Evolutionary conservation across 1,140 invertebrate genomes (phyloP).

Genomic region (Bombyx mandarina): DNA sequence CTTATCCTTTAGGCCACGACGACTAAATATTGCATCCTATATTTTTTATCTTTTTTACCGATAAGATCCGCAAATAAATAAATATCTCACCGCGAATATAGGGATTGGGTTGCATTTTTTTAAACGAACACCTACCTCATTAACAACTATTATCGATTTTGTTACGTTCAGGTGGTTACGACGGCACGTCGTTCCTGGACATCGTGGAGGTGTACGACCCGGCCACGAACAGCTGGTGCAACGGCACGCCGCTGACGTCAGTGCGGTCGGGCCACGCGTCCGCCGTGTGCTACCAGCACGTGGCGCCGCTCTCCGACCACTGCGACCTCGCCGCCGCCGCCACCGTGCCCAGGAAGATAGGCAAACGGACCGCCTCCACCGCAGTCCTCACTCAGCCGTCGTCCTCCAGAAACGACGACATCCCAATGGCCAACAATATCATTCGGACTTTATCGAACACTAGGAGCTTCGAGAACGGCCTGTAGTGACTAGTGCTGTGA

Average conservation of each 20-base stretch:
- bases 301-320: constrained; percentile 62
- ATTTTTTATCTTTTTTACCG: no score
- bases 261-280: constrained; percentile 91
- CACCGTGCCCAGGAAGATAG: constrained; percentile 18
- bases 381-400: constrained; percentile 5
- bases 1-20: no score
- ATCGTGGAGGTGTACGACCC: constrained; percentile 92
- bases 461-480: constrained; percentile 1
- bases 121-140: no score
- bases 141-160: no score
- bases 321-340: constrained; percentile 21
- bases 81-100: no score
- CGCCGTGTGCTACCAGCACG: constrained; percentile 84
- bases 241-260: constrained; percentile 84
- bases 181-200: constrained; percentile 84
- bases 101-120: no score
- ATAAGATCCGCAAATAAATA: no score
- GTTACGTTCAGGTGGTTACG: constrained; percentile 81
- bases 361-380: constrained; percentile 12
- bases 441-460: constrained; percentile 30
- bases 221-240: constrained; percentile 79
- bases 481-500: no score
- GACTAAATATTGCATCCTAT: no score
- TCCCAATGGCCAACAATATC: constrained; percentile 40
- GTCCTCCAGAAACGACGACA: constrained; percentile 17